Percentiles rank a stretch among this genome's conserved stretches.
phyloP scores from a whole-genome alignment of 2,888 invertebrate species.

The Nudaria mundana region DNA sequence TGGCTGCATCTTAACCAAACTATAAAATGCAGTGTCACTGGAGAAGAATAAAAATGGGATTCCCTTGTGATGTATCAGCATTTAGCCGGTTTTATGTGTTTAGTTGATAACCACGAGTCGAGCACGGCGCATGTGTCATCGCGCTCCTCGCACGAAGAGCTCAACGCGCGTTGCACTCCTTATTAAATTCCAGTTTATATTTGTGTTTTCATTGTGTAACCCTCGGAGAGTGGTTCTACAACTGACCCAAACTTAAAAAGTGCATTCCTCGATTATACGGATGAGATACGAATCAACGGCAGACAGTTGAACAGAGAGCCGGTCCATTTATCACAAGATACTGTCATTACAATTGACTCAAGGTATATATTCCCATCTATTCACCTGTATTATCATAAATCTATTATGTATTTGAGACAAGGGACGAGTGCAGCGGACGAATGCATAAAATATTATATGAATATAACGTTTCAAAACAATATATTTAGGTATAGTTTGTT shows the following conservation, averaged over 20 bases:
- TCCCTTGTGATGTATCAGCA: slow-evolving; percentile 43
- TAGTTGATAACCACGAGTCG: slow-evolving; percentile 72
- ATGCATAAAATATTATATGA: too few species aligned
- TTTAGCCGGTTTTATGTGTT: slow-evolving; percentile 68
- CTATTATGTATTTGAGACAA: slow-evolving; percentile 49
- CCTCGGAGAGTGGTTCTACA: slow-evolving; percentile 22
- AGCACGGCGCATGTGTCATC: slow-evolving; percentile 58
- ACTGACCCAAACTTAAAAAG: slow-evolving; percentile 24
- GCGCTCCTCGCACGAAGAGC: slow-evolving; percentile 36
- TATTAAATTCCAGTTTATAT: slow-evolving; percentile 37
- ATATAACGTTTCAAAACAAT: slow-evolving; percentile 4
- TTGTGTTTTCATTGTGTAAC: slow-evolving; percentile 26
- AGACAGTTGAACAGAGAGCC: slow-evolving; percentile 18
- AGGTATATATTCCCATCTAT: slow-evolving; percentile 55
- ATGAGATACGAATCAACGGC: slow-evolving; percentile 7
- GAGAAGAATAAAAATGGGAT: slow-evolving; percentile 33
- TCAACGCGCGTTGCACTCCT: slow-evolving; percentile 33
- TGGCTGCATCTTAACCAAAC: slow-evolving; percentile 40
- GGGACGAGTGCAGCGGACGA: slow-evolving; percentile 42
- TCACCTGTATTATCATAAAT: slow-evolving; percentile 40
- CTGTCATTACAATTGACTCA: slow-evolving; percentile 56
- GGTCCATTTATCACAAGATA: slow-evolving; percentile 37
- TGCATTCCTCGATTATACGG: slow-evolving; percentile 20
- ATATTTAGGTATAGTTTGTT: slow-evolving; percentile 17
- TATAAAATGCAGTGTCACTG: slow-evolving; percentile 33